A percentile compares a stretch with the other conserved stretches of the same genome.
Conservation (phyloP, 2,113 vertebrate genomes). For the Myodes glareolus region DNA sequence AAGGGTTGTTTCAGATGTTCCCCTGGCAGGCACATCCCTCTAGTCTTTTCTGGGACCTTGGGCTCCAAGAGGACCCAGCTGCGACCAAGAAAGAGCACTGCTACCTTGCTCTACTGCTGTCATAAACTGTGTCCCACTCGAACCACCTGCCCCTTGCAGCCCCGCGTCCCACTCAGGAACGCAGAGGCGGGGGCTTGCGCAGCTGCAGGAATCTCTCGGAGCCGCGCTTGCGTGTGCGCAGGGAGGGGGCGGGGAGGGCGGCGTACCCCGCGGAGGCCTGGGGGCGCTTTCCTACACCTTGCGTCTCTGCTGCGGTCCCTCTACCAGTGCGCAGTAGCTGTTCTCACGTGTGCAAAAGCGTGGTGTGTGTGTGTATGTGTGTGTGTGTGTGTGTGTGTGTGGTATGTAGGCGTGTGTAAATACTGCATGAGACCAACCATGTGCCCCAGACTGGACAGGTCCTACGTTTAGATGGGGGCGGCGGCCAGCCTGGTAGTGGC, state of each 20-base stretch:
- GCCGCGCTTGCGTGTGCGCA: not conserved
- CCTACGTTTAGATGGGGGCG: not conserved
- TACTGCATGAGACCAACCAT: not conserved
- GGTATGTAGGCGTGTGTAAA: not conserved
- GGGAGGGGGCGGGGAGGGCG: not conserved
- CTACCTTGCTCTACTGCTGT: not conserved
- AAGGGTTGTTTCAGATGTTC: not conserved
- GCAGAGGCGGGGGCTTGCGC: slow-evolving; percentile 12
- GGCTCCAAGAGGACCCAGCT: not conserved
- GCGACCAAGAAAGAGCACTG: not conserved
- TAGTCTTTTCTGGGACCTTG: not conserved
- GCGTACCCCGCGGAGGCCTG: slow-evolving; percentile 4
- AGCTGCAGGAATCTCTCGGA: slow-evolving; percentile 62
- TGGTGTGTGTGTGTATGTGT: not conserved
- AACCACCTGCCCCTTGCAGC: not conserved
- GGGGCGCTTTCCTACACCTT: not conserved
- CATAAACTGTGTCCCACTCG: not conserved
- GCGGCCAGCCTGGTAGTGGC: not conserved
- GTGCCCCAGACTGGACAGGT: not conserved
- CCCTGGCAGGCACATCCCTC: not conserved
- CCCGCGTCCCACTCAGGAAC: not conserved
- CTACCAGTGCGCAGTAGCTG: not conserved
- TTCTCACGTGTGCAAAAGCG: slow-evolving; percentile 50
- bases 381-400: not conserved
- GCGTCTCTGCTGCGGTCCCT: not conserved